A percentile compares a stretch with the other conserved stretches of the same genome.
Evolutionary conservation across 2,113 vertebrate genomes (phyloP).

Genomic region (Malurus cyaneus): DNA sequence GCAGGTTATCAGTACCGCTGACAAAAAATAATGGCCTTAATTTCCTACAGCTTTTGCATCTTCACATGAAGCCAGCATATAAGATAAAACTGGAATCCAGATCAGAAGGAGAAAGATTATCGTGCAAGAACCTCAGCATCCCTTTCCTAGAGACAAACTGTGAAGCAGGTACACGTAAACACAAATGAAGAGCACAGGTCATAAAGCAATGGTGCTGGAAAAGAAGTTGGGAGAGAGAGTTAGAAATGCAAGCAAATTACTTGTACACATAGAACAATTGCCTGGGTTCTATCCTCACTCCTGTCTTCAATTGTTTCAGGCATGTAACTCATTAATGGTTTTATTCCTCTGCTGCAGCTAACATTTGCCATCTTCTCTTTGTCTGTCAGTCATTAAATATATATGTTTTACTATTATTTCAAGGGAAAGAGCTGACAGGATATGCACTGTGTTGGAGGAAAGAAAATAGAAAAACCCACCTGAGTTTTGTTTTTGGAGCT

Average conservation of each 20-base stretch:
- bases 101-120: not conserved
- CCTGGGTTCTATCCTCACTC: not conserved
- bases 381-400: not conserved
- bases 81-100: not conserved
- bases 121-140: not conserved
- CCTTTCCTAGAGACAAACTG: not conserved
- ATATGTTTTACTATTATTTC: not conserved
- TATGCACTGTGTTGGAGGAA: not conserved
- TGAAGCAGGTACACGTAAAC: not conserved
- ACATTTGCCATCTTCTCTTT: not conserved
- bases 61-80: not conserved
- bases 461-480: not conserved
- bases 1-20: not conserved
- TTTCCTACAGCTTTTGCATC: not conserved
- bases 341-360: not conserved
- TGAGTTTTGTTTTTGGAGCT: not conserved
- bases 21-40: not conserved
- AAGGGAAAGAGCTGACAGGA: not conserved
- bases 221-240: not conserved
- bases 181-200: not conserved
- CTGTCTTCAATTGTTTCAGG: not conserved
- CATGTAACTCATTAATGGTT: not conserved
- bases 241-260: not conserved
- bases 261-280: not conserved
- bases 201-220: not conserved